Evolutionary conservation across 2,888 invertebrate species (phyloP).

Genomic region (Aproaerema taeniolella): DNA sequence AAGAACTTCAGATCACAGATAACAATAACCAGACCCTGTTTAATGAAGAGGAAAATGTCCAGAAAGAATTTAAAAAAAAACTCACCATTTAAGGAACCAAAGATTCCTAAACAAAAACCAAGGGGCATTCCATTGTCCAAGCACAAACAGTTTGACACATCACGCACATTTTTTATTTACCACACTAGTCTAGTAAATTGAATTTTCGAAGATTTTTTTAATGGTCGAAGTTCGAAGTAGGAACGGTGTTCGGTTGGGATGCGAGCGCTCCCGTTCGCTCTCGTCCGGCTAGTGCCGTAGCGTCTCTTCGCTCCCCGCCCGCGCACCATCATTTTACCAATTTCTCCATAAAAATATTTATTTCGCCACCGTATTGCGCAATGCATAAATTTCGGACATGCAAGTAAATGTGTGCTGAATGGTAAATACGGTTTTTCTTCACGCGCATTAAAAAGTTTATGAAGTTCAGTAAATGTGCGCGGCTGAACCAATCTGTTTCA

Average conservation of each 20-base stretch:
- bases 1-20: constrained; percentile 4
- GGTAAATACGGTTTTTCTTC: constrained; percentile 6
- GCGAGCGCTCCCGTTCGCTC: constrained; percentile 1
- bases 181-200: neutral
- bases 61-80: constrained; percentile 12
- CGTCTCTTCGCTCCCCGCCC: constrained; percentile 21
- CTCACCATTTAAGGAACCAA: constrained; percentile 35
- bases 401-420: constrained; percentile 21
- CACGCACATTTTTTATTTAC: constrained; percentile 11
- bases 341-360: constrained; percentile 62
- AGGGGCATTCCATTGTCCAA: constrained; percentile 24
- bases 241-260: neutral
- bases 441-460: constrained; percentile 3
- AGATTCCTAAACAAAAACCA: constrained; percentile 26
- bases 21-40: constrained; percentile 10
- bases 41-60: constrained; percentile 6
- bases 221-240: constrained; percentile 22
- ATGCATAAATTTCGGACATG: constrained; percentile 46
- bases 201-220: constrained; percentile 19
- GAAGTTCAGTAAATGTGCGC: neutral
- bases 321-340: constrained; percentile 30
- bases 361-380: constrained; percentile 57
- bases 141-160: constrained; percentile 10
- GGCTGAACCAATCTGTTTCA: too few species aligned
- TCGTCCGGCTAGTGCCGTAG: constrained; percentile 18